Conservation (phyloP, 2,113 vertebrate species). For the Burhinus bistriatus region DNA sequence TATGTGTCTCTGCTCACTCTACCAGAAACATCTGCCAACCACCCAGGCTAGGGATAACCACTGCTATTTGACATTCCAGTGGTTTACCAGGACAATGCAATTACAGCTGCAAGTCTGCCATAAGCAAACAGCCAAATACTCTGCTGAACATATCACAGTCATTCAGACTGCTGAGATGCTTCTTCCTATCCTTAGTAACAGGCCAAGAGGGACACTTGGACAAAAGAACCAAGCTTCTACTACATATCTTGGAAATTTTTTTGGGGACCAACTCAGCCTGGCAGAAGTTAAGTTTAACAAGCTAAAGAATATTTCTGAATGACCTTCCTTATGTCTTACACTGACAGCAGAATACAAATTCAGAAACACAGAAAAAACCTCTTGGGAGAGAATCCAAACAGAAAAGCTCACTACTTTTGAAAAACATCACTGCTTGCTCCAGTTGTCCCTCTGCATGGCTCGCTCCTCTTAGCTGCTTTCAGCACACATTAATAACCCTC, state of each 20-base stretch:
- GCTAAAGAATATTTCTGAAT: neutral
- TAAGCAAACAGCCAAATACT: neutral
- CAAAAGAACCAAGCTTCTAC: neutral
- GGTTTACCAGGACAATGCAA: neutral
- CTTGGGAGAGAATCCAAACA: neutral
- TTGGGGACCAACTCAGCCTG: neutral
- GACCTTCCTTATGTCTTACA: neutral
- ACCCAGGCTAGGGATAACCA: neutral
- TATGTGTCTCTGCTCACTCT: neutral
- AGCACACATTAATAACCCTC: neutral
- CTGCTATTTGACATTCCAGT: neutral
- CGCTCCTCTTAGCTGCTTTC: neutral
- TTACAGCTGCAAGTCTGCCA: neutral
- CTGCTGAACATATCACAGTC: neutral
- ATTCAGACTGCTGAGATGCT: neutral
- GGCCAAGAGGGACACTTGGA: neutral
- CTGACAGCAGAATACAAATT: neutral
- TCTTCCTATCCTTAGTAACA: neutral
- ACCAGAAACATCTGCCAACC: neutral
- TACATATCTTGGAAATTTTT: neutral
- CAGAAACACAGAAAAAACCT: neutral
- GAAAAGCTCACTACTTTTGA: neutral
- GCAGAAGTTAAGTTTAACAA: neutral
- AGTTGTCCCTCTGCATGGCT: neutral
- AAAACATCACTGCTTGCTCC: neutral